Evolutionary conservation across 1,140 invertebrate species (phyloP).

Genomic region (Periplaneta americana): DNA sequence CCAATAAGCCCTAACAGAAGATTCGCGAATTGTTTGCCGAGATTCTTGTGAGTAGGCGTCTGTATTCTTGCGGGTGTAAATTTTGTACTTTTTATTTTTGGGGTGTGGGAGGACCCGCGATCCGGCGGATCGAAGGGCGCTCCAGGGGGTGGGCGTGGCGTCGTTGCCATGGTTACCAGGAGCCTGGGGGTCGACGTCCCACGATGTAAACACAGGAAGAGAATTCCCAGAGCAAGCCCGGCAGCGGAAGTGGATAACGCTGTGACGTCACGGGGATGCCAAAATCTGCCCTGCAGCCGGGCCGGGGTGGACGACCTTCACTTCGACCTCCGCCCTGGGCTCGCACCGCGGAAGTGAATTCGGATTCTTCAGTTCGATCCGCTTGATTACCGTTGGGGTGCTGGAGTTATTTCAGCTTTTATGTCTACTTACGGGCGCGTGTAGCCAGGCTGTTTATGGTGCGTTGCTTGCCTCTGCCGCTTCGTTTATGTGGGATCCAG

Average conservation of each 20-base stretch:
- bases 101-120: not conserved
- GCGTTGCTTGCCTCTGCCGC: too few species aligned
- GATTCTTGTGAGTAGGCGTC: not conserved
- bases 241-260: not conserved
- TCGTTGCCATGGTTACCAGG: slow-evolving; percentile 1
- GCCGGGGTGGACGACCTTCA: not conserved
- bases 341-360: not conserved
- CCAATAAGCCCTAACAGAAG: not conserved
- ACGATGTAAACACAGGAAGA: slow-evolving; percentile 12
- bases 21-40: not conserved
- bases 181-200: slow-evolving; percentile 2
- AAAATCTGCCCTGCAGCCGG: not conserved
- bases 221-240: not conserved
- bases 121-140: not conserved
- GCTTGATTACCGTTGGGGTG: too few species aligned
- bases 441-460: too few species aligned
- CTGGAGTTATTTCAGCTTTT: too few species aligned
- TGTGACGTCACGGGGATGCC: not conserved
- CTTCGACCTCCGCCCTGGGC: not conserved
- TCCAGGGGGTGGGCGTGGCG: slow-evolving; percentile 9
- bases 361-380: too few species aligned
- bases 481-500: too few species aligned
- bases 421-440: too few species aligned
- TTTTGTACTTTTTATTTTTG: not conserved
- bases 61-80: not conserved